These are phyloP conservation scores for Remorina albescens DNA, from an alignment of 2,797 vertebrate species.

Conservation along the genomic window DNA sequence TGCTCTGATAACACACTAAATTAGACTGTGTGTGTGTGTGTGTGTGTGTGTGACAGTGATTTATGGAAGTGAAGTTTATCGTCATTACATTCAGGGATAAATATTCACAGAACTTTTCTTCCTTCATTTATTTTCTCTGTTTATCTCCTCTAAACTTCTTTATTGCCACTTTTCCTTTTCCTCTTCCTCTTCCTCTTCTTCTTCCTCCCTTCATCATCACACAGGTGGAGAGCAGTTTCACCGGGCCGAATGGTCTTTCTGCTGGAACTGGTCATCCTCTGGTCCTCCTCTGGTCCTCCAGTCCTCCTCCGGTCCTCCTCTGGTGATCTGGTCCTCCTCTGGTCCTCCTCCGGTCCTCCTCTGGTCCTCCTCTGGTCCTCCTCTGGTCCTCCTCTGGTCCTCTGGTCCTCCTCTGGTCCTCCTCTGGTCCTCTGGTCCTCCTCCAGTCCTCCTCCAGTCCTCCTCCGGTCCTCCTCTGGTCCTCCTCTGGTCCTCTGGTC, in stretches of 20 bases:
- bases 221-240: conserved; percentile 42
- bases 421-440: too few relatives aligned
- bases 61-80: conserved; percentile 56
- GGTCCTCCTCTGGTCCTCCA: too few relatives aligned
- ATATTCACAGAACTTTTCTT: conserved; percentile 45
- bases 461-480: too few relatives aligned
- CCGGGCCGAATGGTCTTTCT: conserved; percentile 48
- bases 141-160: not conserved
- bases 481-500: too few relatives aligned
- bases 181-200: not conserved
- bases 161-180: not conserved
- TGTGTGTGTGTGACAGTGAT: conserved; percentile 50
- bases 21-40: conserved; percentile 34
- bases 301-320: too few relatives aligned
- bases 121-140: not conserved
- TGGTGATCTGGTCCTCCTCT: not conserved
- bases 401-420: too few relatives aligned
- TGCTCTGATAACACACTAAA: conserved; percentile 52
- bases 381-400: too few relatives aligned
- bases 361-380: too few relatives aligned
- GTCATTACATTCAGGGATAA: conserved; percentile 49
- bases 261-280: too few relatives aligned
- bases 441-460: too few relatives aligned
- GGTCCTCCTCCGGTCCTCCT: too few relatives aligned
- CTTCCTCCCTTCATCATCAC: conserved; percentile 18